These are phyloP conservation scores for Prionace glauca DNA, from an alignment of 2,797 vertebrate species.

Conservation along the genomic window DNA sequence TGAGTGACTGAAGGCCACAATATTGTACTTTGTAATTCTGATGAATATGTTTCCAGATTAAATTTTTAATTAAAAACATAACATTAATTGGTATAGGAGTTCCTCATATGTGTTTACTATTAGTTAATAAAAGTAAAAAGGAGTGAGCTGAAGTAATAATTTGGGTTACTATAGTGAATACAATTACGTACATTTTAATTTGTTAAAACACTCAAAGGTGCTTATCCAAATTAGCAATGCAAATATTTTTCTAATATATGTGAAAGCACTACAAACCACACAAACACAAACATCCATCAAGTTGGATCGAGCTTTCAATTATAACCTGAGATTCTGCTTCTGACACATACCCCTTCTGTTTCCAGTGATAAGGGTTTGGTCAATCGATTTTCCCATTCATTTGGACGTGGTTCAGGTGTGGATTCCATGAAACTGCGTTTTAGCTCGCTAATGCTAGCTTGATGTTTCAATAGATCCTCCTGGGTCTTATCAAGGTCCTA, in stretches of 20 bases:
- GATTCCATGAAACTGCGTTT: conserved; percentile 99
- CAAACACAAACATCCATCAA: conserved; percentile 9
- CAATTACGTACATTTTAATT: neutral
- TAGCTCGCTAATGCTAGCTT: conserved; percentile 99
- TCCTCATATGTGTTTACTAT: neutral
- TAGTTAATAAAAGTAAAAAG: neutral
- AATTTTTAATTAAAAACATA: neutral
- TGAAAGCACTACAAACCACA: neutral
- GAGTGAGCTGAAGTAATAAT: neutral
- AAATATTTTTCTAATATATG: conserved; percentile 13
- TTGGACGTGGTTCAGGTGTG: conserved; percentile 85
- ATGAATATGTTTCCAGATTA: neutral
- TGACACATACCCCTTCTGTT: conserved; percentile 87
- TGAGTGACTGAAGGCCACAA: neutral
- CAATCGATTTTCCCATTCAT: conserved; percentile 96
- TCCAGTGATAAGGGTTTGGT: conserved; percentile 80
- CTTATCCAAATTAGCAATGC: conserved; percentile 1
- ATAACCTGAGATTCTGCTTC: conserved; percentile 41
- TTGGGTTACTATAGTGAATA: neutral
- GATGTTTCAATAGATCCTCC: conserved; percentile 97
- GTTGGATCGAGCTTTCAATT: conserved; percentile 15
- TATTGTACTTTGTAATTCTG: neutral
- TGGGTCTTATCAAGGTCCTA: conserved; percentile 99
- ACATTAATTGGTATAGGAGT: neutral
- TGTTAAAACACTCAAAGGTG: neutral